Evolutionary conservation across 2,113 vertebrate genomes (phyloP).

Genomic region (Cyanoramphus novaezelandiae): DNA sequence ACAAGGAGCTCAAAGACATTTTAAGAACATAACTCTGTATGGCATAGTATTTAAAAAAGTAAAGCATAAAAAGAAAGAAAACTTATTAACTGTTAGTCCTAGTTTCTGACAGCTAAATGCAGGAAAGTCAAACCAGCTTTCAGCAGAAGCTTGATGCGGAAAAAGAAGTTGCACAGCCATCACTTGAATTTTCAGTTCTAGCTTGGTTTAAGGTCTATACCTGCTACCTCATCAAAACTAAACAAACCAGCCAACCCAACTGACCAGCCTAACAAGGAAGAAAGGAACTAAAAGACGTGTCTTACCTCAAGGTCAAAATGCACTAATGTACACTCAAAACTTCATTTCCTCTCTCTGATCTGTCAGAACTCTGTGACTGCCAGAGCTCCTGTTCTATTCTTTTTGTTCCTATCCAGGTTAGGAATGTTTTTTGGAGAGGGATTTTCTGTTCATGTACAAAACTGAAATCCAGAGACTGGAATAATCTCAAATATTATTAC

Average conservation of each 20-base stretch:
- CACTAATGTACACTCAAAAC: background rate
- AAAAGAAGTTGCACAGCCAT: background rate
- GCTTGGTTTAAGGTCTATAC: background rate
- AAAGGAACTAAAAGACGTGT: background rate
- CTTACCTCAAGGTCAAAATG: background rate
- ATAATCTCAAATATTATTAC: background rate
- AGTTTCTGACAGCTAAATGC: background rate
- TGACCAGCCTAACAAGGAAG: background rate
- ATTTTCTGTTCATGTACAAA: background rate
- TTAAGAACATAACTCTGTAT: background rate
- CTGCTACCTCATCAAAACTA: background rate
- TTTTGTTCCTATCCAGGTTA: background rate
- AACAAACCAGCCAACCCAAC: background rate
- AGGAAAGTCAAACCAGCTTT: background rate
- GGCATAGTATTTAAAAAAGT: background rate
- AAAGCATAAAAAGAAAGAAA: background rate
- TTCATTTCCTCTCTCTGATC: background rate
- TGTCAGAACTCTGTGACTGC: background rate
- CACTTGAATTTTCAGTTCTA: background rate
- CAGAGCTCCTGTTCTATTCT: background rate
- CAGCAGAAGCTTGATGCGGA: background rate
- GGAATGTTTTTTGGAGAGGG: background rate
- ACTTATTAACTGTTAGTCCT: background rate
- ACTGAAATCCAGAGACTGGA: background rate
- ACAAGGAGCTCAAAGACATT: background rate